Evolutionary conservation across 2,797 vertebrate genomes (phyloP).

Genomic region (Centroberyx gerrardi): DNA sequence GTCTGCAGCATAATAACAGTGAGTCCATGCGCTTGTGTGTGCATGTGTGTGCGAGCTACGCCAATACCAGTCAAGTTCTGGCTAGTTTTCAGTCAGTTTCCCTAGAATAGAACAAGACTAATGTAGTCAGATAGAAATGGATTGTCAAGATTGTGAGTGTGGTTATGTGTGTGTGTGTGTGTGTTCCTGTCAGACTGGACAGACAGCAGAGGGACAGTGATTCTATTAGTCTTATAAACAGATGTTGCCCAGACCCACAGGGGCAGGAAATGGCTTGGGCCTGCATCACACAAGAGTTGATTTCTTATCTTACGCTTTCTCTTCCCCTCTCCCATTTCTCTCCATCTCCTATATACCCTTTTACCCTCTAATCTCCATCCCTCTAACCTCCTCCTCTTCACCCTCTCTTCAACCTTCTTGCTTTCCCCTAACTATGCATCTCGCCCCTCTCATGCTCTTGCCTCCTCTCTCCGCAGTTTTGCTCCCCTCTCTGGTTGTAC

Average conservation of each 20-base stretch:
- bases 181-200: conserved; percentile 3
- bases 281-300: neutral
- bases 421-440: too few relatives aligned
- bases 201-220: conserved; percentile 7
- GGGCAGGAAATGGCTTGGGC: neutral
- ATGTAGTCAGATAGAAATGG: too few relatives aligned
- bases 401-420: neutral
- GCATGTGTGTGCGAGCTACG: conserved; percentile 3
- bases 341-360: neutral
- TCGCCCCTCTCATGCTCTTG: too few relatives aligned
- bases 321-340: neutral
- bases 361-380: neutral
- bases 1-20: neutral
- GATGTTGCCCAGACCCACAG: neutral
- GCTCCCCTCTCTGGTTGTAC: too few relatives aligned
- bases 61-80: neutral
- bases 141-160: neutral
- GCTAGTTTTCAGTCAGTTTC: neutral
- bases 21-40: conserved; percentile 2
- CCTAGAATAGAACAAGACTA: too few relatives aligned
- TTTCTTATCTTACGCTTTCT: neutral
- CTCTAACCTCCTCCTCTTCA: neutral
- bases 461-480: too few relatives aligned
- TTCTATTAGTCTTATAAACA: conserved; percentile 14
- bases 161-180: neutral